These are phyloP conservation scores for Cynocephalus volans DNA, from an alignment of 2,113 vertebrate species.

Conservation along the genomic window DNA sequence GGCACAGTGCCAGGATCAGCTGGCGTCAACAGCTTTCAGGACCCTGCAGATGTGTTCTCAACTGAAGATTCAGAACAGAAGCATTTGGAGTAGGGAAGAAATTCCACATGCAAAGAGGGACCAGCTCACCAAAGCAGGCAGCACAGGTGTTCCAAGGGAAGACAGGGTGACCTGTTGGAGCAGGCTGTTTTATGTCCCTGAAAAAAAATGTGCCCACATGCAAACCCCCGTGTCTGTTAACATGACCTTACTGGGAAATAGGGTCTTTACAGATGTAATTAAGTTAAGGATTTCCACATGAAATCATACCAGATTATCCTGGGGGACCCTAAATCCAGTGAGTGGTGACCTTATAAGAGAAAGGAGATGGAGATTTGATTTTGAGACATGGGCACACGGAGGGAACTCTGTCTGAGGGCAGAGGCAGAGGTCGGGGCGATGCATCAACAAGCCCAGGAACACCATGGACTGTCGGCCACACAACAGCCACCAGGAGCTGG, in stretches of 20 bases:
- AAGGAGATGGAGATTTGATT: neutral
- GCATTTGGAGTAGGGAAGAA: neutral
- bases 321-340: neutral
- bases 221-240: neutral
- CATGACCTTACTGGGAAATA: neutral
- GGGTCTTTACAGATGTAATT: neutral
- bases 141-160: neutral
- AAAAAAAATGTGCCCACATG: neutral
- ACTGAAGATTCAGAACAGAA: neutral
- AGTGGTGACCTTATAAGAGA: neutral
- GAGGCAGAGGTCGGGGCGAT: neutral
- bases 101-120: rapidly evolving
- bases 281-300: neutral
- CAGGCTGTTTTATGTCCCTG: too few species aligned
- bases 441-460: neutral
- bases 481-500: too few species aligned
- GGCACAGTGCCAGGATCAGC: too few species aligned
- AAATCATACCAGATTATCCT: neutral
- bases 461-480: rapidly evolving
- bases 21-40: rapidly evolving
- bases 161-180: rapidly evolving
- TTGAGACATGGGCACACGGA: rapidly evolving
- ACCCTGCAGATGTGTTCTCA: neutral
- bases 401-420: rapidly evolving
- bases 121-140: rapidly evolving